Evolutionary conservation across 2,888 invertebrate species (phyloP).

Genomic region (Ashinkailepas kermadecensis): DNA sequence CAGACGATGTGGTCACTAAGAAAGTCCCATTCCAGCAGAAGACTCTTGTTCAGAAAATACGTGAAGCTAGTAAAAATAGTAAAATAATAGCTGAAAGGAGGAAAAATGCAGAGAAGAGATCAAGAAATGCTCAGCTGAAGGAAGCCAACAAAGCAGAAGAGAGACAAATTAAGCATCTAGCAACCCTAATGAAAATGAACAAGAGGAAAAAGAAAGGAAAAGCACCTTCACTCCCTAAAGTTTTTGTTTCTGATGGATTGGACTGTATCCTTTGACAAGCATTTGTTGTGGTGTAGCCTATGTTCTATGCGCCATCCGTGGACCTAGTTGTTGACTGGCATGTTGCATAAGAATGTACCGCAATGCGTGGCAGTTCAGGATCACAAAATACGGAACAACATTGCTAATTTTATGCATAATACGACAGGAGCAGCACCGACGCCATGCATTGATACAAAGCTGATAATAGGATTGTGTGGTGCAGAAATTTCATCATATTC

Average conservation of each 20-base stretch:
- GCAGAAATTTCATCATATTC: too few relatives aligned
- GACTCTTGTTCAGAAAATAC: neutral
- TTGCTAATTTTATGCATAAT: too few relatives aligned
- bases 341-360: too few relatives aligned
- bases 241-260: neutral
- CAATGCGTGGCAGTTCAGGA: too few relatives aligned
- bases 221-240: constrained; percentile 23
- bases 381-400: too few relatives aligned
- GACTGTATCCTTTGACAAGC: constrained; percentile 1
- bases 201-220: constrained; percentile 32
- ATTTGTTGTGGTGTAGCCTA: too few relatives aligned
- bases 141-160: constrained; percentile 31
- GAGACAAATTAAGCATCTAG: constrained; percentile 26
- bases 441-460: too few relatives aligned
- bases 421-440: too few relatives aligned
- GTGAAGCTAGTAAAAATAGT: neutral
- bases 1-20: neutral
- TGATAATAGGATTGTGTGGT: too few relatives aligned
- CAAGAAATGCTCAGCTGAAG: constrained; percentile 26
- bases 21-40: neutral
- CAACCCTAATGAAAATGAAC: constrained; percentile 27
- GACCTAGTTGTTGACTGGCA: too few relatives aligned
- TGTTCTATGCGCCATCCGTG: too few relatives aligned
- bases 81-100: neutral
- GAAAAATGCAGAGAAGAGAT: neutral